Conservation (phyloP, 2,113 vertebrate species). For the Paralichthys olivaceus region DNA sequence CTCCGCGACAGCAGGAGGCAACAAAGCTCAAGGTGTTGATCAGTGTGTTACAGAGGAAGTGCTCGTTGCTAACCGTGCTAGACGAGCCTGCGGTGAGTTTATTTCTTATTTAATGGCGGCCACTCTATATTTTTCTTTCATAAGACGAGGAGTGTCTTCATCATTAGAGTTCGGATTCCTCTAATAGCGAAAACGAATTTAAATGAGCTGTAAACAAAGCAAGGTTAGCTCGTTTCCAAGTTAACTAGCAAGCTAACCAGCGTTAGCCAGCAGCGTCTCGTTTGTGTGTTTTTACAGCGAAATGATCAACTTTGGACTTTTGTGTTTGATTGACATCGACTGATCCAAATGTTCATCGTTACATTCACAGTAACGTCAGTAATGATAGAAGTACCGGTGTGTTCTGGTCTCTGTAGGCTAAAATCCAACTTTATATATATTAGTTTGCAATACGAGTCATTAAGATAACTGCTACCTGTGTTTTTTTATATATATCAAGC, state of each 20-base stretch:
- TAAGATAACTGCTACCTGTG: no score
- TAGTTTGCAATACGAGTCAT: no score
- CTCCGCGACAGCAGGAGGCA: constrained; percentile 29
- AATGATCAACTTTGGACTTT: not conserved
- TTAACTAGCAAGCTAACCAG: constrained; percentile 28
- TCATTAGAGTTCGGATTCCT: not conserved
- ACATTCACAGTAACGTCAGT: no score
- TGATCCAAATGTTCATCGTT: no score
- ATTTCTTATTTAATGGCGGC: not conserved
- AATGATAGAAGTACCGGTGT: no score
- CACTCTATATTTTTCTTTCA: rapidly evolving
- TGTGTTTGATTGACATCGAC: not conserved
- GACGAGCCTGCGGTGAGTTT: constrained; percentile 29
- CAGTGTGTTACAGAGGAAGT: not conserved
- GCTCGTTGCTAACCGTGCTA: not conserved
- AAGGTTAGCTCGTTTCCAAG: not conserved
- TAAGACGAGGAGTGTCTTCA: rapidly evolving
- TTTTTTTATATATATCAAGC: not conserved
- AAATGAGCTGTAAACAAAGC: not conserved
- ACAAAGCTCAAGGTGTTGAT: not conserved
- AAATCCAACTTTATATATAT: no score
- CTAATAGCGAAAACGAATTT: not conserved
- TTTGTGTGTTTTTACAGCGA: not conserved
- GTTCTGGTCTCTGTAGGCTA: no score
- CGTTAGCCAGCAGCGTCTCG: not conserved